A percentile compares a stretch with the other conserved stretches of the same genome.
Evolutionary conservation across 1,140 invertebrate genomes (phyloP).

Genomic region (Leptinotarsa texana): DNA sequence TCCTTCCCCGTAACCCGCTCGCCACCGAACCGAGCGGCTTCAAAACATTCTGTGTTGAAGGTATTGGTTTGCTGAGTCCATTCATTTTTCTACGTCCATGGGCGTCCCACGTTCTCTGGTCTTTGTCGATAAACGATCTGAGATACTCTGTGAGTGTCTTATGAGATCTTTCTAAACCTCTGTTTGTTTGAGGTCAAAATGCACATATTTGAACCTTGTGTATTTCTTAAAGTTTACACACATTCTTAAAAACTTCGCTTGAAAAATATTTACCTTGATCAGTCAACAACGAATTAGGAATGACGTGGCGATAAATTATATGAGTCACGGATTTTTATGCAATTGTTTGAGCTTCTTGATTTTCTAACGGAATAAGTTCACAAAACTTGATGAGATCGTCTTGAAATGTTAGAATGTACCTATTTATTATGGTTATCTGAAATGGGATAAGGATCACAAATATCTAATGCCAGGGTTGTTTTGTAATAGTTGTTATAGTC

Average conservation of each 20-base stretch:
- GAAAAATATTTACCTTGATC: too few species aligned
- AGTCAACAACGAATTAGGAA: too few species aligned
- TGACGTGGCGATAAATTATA: too few species aligned
- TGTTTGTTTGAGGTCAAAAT: not conserved
- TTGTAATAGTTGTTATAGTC: not conserved
- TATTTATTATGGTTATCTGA: not conserved
- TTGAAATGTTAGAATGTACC: not conserved
- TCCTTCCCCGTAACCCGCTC: too few species aligned
- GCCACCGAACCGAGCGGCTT: too few species aligned
- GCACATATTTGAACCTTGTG: not conserved
- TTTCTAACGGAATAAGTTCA: not conserved
- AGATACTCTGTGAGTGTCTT: not conserved
- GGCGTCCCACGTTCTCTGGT: too few species aligned
- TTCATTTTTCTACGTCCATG: too few species aligned
- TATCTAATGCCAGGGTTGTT: not conserved
- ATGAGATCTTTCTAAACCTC: not conserved
- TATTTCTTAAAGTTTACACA: not conserved
- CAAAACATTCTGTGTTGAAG: too few species aligned
- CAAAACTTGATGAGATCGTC: not conserved
- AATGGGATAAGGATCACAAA: not conserved
- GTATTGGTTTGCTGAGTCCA: too few species aligned
- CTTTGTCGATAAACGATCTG: too few species aligned
- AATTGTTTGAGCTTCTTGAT: too few species aligned
- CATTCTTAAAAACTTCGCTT: not conserved
- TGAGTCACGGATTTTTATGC: too few species aligned